Conservation (phyloP, 2,113 vertebrate species). For the Balaeniceps rex region DNA sequence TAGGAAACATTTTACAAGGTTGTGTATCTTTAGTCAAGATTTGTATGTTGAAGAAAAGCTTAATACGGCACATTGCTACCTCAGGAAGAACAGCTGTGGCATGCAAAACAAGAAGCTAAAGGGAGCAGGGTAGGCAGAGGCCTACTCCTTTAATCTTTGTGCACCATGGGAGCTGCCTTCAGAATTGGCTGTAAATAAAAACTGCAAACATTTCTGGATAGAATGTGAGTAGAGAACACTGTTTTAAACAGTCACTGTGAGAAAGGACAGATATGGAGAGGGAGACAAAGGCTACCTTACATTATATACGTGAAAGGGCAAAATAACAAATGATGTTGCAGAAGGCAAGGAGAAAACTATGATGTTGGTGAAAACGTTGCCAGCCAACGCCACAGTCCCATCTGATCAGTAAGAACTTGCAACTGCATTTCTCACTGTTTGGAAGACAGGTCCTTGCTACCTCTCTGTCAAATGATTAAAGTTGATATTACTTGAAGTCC, state of each 20-base stretch:
- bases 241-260: not conserved
- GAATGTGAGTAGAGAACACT: not conserved
- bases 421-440: not conserved
- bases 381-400: not conserved
- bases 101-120: not conserved
- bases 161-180: not conserved
- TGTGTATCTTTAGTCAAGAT: not conserved
- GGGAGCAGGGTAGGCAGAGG: not conserved
- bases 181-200: not conserved
- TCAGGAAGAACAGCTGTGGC: not conserved
- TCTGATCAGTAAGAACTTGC: not conserved
- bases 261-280: not conserved
- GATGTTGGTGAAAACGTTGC: not conserved
- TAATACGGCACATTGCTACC: not conserved
- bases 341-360: not conserved
- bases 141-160: not conserved
- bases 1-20: not conserved
- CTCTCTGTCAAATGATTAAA: not conserved
- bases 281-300: not conserved
- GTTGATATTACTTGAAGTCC: not conserved
- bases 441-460: not conserved
- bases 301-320: accelerated
- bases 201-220: not conserved
- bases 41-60: not conserved
- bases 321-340: not conserved